Conservation (phyloP, 2,888 invertebrate genomes). For the Iphiclides podalirius region DNA sequence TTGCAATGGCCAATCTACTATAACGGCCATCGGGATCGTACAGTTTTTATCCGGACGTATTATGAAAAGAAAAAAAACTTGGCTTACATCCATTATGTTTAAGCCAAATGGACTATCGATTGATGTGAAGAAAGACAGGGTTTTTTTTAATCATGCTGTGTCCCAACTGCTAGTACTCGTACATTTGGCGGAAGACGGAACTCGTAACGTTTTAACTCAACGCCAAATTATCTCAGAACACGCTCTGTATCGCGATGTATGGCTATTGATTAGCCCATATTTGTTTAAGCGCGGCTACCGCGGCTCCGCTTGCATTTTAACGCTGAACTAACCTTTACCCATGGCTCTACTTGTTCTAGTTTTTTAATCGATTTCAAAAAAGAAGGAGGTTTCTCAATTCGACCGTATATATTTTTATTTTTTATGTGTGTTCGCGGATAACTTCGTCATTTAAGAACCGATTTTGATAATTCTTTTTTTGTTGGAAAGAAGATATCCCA, state of each 20-base stretch:
- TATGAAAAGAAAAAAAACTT: not conserved
- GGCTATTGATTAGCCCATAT: not conserved
- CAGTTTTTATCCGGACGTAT: not conserved
- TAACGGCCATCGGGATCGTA: not conserved
- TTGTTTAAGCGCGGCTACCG: not conserved
- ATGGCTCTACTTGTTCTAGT: not conserved
- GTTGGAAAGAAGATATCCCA: too few relatives aligned
- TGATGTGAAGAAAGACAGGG: not conserved
- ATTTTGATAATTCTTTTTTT: too few relatives aligned
- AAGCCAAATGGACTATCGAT: constrained; percentile 8
- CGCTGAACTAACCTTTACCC: not conserved
- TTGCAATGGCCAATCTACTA: not conserved
- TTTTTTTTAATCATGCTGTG: not conserved
- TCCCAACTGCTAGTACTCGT: not conserved
- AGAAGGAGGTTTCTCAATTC: too few relatives aligned
- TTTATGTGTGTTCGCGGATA: too few relatives aligned
- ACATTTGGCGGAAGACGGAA: not conserved
- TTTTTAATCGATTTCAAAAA: too few relatives aligned
- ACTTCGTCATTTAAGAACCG: too few relatives aligned
- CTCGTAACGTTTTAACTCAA: not conserved
- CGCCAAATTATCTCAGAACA: not conserved
- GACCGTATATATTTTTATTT: too few relatives aligned
- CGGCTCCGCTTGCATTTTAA: not conserved
- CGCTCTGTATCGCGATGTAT: not conserved
- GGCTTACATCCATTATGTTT: constrained; percentile 1